Conservation (phyloP, 2,113 vertebrate species). For the Neomonachus schauinslandi region DNA sequence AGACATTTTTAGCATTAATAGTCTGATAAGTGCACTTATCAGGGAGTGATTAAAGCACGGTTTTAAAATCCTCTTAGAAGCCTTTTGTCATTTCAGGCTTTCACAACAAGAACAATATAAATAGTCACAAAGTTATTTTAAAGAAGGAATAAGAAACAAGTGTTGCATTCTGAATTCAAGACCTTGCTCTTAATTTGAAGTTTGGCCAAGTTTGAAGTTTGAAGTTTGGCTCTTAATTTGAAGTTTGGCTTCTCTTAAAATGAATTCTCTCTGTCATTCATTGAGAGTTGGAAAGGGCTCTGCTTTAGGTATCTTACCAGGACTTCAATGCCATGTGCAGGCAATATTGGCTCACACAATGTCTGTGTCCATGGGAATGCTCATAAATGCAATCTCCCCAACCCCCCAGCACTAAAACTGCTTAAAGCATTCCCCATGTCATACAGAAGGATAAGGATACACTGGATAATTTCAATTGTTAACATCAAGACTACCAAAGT, state of each 20-base stretch:
- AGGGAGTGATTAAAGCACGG: not conserved
- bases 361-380: not conserved
- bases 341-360: too few relatives aligned
- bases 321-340: not conserved
- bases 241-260: not conserved
- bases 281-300: not conserved
- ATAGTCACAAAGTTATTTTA: conserved; percentile 26
- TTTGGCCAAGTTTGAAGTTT: not conserved
- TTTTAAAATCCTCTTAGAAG: conserved; percentile 9
- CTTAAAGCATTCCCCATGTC: not conserved
- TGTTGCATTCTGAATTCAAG: not conserved
- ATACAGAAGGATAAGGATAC: not conserved
- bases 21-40: not conserved
- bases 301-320: not conserved
- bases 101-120: not conserved
- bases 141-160: not conserved
- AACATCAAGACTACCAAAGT: not conserved
- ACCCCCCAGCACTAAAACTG: not conserved
- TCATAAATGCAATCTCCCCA: not conserved
- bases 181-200: not conserved
- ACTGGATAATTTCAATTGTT: not conserved
- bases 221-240: not conserved
- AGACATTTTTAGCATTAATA: not conserved
- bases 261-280: not conserved
- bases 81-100: not conserved